phyloP scores from a whole-genome alignment of 2,797 vertebrate genomes.

The Ctenopoma multispine region DNA sequence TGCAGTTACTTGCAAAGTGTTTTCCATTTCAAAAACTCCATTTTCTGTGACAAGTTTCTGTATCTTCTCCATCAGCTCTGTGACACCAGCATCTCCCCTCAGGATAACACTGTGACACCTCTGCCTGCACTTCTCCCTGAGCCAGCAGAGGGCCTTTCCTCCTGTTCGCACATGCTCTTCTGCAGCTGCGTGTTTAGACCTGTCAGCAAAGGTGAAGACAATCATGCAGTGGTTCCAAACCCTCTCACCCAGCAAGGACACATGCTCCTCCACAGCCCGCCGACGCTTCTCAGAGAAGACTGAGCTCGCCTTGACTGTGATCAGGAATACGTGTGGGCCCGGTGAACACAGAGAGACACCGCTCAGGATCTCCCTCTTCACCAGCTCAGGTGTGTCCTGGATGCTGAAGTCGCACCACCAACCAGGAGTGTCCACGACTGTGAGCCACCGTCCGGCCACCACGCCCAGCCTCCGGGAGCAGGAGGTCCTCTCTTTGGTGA shows the following conservation, averaged over 20 bases:
- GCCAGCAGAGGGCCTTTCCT: slow-evolving; percentile 55
- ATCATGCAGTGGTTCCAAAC: slow-evolving; percentile 75
- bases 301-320: slow-evolving; percentile 76
- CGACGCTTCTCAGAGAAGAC: slow-evolving; percentile 72
- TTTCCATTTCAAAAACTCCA: slow-evolving; percentile 62
- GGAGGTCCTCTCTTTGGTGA: slow-evolving; percentile 66
- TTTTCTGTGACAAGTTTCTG: slow-evolving; percentile 55
- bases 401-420: slow-evolving; percentile 81
- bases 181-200: neutral
- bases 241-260: slow-evolving; percentile 66
- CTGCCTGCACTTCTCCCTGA: slow-evolving; percentile 60
- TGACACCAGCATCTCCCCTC: neutral
- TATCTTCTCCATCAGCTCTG: slow-evolving; percentile 65
- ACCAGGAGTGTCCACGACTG: slow-evolving; percentile 82
- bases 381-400: slow-evolving; percentile 64
- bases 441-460: slow-evolving; percentile 59
- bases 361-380: slow-evolving; percentile 73
- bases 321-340: slow-evolving; percentile 80
- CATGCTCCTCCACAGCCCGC: slow-evolving; percentile 73
- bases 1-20: neutral
- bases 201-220: slow-evolving; percentile 47
- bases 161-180: neutral
- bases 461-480: slow-evolving; percentile 61
- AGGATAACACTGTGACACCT: slow-evolving; percentile 62
- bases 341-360: slow-evolving; percentile 77